Percentiles rank a stretch among this genome's conserved stretches.
Conservation (phyloP, 2,797 vertebrate genomes). For the Apogon talboti region DNA sequence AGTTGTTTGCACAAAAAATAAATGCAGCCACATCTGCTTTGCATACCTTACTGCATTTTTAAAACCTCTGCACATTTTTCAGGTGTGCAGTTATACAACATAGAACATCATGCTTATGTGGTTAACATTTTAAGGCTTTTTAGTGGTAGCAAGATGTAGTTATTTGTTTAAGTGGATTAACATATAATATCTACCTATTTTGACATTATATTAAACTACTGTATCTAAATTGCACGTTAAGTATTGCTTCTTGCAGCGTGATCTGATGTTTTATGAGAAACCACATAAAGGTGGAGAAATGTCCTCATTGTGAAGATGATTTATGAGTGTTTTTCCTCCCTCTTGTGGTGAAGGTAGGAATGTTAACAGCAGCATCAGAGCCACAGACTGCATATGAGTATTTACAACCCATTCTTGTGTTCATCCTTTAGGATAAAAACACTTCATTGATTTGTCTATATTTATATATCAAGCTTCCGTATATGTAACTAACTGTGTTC, state of each 20-base stretch:
- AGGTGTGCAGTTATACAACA: background rate
- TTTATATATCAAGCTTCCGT: background rate
- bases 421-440: background rate
- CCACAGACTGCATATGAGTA: background rate
- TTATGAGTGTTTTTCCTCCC: constrained; percentile 45
- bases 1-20: constrained; percentile 6
- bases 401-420: background rate
- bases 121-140: background rate
- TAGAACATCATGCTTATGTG: no score
- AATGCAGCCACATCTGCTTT: constrained; percentile 14
- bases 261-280: background rate
- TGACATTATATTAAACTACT: no score
- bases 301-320: background rate
- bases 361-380: background rate
- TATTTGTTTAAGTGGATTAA: no score
- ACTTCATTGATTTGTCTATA: no score
- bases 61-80: background rate
- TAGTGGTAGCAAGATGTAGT: no score
- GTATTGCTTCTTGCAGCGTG: no score
- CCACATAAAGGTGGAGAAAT: background rate
- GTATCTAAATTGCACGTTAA: no score
- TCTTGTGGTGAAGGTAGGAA: constrained; percentile 70
- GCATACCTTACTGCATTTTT: constrained; percentile 11
- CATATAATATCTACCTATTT: no score
- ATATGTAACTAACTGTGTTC: constrained; percentile 39